phyloP scores from a whole-genome alignment of 2,888 invertebrate species.

The Hydroisotoma schaefferi region DNA sequence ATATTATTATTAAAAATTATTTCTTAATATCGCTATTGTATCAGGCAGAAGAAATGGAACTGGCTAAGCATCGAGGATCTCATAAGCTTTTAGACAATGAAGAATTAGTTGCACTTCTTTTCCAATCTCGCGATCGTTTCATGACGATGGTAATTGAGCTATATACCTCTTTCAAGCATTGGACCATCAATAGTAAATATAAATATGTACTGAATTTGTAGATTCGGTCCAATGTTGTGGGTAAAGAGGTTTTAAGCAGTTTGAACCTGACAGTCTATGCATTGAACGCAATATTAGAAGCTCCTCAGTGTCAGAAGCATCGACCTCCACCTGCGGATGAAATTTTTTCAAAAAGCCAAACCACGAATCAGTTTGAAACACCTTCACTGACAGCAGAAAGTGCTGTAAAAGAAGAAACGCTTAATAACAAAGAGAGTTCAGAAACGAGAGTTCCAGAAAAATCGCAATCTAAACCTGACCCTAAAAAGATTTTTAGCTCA shows the following conservation, averaged over 20 bases:
- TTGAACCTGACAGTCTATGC: slow-evolving; percentile 37
- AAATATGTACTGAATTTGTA: slow-evolving; percentile 10
- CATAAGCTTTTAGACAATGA: slow-evolving; percentile 38
- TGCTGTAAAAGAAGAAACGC: neutral
- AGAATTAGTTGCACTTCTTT: slow-evolving; percentile 43
- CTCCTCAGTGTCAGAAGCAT: slow-evolving; percentile 40
- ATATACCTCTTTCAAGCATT: neutral
- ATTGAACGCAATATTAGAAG: slow-evolving; percentile 39
- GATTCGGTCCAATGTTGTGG: slow-evolving; percentile 38
- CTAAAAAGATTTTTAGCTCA: too few species aligned
- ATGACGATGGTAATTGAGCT: slow-evolving; percentile 39
- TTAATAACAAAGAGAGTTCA: neutral
- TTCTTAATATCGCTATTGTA: neutral
- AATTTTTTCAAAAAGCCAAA: neutral
- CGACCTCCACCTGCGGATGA: slow-evolving; percentile 5
- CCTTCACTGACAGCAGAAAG: neutral
- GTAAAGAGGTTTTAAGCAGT: slow-evolving; percentile 31
- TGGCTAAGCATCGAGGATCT: slow-evolving; percentile 34
- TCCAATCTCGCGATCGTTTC: slow-evolving; percentile 42
- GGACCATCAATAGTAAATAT: neutral
- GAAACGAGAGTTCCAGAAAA: too few species aligned
- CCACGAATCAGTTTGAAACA: too few species aligned
- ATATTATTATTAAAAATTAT: neutral
- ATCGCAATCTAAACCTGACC: too few species aligned
- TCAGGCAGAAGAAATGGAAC: slow-evolving; percentile 45